Evolutionary conservation across 2,888 invertebrate genomes (phyloP), one percentile per base, ranked within the genome.

Genomic region (Trachelus iudaicus): DNA sequence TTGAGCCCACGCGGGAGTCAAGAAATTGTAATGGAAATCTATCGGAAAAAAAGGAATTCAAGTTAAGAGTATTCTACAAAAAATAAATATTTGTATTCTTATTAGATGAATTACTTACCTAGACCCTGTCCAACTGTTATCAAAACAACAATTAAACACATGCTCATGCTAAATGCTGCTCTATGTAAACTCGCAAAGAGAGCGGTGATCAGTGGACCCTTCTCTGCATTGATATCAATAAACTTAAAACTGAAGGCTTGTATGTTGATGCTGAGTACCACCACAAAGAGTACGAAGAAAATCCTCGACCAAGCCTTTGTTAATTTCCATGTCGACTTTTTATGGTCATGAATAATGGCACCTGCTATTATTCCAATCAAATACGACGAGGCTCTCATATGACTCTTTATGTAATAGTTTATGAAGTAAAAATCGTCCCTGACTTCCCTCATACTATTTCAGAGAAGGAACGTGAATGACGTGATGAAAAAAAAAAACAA

Each of bases 71-170:
- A n/a, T 73, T 40, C 1, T 15, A 37, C 4, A 77, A 56, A 73
- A 31, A 76, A 34, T 33, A 12, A 73, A 73, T 23, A 15, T 69
- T 71, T 76, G 4, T 37, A 0, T 69, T 56, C 11, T n/a, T 13
- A 33, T 71, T 40, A 30, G 4, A 34, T 23, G 15, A 40, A 40
- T 4, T 1, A 73, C 80, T 83, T 82, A 89, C 89, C 85, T 78
- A 89, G 83, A 37, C 88, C 89, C 78, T 87, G 84, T 69, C 89
- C 87, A 56, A 89, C 79, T 3, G 87, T 86, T 30, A 89, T 73
- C 3, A 89, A 79, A 35, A 87, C 69, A 11, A 85, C 74, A 31
- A 84, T 74, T 4, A 84, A 83, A 74, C 87, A 85, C 23, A 82
- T 78, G n/a, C 87, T 82, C 1, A 85, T 69, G 9, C 87, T 85